phyloP scores from a whole-genome alignment of 2,113 vertebrate genomes.

The Protobothrops flavoviridis region DNA sequence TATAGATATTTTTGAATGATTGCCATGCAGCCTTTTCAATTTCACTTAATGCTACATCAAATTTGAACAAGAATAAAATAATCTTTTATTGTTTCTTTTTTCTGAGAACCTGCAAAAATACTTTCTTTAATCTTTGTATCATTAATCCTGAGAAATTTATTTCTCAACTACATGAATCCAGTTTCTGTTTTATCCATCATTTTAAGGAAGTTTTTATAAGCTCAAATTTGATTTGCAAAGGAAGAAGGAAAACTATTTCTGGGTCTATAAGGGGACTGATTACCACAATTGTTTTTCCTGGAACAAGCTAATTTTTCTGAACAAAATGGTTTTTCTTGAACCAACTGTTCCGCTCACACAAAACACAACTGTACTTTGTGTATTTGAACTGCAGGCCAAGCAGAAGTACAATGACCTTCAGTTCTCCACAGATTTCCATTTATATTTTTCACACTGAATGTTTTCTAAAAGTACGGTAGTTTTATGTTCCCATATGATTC shows the following conservation, averaged over 20 bases:
- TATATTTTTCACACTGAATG: not conserved
- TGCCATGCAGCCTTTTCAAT: not conserved
- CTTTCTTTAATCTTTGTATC: not conserved
- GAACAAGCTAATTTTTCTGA: not conserved
- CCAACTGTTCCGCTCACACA: not conserved
- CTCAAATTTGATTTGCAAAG: not conserved
- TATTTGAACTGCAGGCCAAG: not conserved
- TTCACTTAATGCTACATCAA: not conserved
- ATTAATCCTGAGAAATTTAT: not conserved
- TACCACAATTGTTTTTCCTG: not conserved
- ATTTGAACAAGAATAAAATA: not conserved
- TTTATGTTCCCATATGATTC: not conserved
- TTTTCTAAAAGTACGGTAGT: not conserved
- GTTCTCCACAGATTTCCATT: not conserved
- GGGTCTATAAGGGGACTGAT: not conserved
- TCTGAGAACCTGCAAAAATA: not conserved
- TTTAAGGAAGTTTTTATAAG: not conserved
- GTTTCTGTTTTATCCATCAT: not conserved
- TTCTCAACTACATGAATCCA: not conserved
- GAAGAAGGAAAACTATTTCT: not conserved
- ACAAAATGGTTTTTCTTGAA: not conserved
- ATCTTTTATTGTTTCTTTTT: not conserved
- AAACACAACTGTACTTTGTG: not conserved
- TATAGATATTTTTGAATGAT: not conserved
- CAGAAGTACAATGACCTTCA: not conserved